Conservation (phyloP, 2,888 invertebrate species). For the Ypsolopha sequella region DNA sequence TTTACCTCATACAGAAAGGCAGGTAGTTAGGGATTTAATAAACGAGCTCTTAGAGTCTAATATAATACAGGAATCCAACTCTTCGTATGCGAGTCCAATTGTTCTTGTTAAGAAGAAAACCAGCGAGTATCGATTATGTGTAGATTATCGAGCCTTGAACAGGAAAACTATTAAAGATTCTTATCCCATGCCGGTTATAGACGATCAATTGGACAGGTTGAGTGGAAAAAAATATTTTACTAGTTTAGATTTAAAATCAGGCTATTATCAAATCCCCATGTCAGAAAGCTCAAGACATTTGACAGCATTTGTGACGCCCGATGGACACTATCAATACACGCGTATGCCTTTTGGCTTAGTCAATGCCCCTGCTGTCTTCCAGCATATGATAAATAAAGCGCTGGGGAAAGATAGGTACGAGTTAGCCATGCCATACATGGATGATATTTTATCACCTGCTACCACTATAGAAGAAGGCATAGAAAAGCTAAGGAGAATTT, state of each 20-base stretch:
- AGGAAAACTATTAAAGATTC: conserved; percentile 17
- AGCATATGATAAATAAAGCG: conserved; percentile 15
- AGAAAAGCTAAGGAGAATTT: conserved; percentile 6
- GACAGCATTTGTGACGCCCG: conserved; percentile 25
- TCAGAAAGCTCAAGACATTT: conserved; percentile 15
- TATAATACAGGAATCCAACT: conserved; percentile 5
- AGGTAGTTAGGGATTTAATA: conserved; percentile 6
- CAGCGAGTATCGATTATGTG: conserved; percentile 14
- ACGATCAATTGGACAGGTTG: conserved; percentile 21
- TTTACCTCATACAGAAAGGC: conserved; percentile 7
- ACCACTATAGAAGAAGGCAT: conserved; percentile 10
- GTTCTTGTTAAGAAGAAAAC: conserved; percentile 17
- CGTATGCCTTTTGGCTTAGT: conserved; percentile 16
- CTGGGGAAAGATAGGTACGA: conserved; percentile 5
- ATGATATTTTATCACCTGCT: conserved; percentile 20
- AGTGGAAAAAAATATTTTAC: conserved; percentile 16
- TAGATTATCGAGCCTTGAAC: conserved; percentile 13
- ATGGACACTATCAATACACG: conserved; percentile 23
- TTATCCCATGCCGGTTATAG: conserved; percentile 20
- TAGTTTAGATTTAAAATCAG: conserved; percentile 16
- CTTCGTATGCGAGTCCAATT: conserved; percentile 16
- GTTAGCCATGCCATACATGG: conserved; percentile 15
- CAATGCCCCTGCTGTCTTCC: conserved; percentile 22
- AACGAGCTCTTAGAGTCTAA: conserved; percentile 3
- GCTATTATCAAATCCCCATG: conserved; percentile 21